Conservation (phyloP, 2,797 vertebrate species). For the Pseudomugil gertrudae region DNA sequence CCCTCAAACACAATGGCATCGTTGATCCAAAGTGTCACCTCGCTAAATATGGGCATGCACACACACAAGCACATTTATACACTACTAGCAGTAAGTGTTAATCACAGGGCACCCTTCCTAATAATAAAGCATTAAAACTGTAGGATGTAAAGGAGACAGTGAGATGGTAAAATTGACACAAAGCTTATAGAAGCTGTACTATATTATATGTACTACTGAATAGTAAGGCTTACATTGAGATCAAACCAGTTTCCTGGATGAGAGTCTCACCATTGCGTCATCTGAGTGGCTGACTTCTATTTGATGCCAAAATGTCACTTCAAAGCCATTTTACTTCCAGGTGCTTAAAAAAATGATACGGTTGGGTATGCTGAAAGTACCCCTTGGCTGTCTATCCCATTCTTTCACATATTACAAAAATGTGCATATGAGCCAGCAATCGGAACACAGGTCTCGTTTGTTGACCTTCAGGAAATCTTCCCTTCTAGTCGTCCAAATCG, state of each 20-base stretch:
- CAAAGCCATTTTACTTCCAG: constrained; percentile 19
- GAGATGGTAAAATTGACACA: constrained; percentile 18
- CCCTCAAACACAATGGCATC: constrained; percentile 48
- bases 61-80: constrained; percentile 16
- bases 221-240: neutral
- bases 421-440: neutral
- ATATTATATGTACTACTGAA: constrained; percentile 17
- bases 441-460: neutral
- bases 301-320: constrained; percentile 28
- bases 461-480: neutral
- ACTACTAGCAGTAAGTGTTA: constrained; percentile 42
- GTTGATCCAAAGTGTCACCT: constrained; percentile 70
- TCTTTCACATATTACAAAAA: neutral
- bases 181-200: constrained; percentile 50
- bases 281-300: constrained; percentile 15
- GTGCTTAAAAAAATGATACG: neutral
- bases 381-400: neutral
- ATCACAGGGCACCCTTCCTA: constrained; percentile 58
- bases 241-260: neutral
- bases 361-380: neutral
- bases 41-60: constrained; percentile 52
- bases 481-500: neutral
- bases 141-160: constrained; percentile 28
- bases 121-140: constrained; percentile 53
- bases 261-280: constrained; percentile 7